A percentile compares a stretch with the other conserved stretches of the same genome.
Conservation (phyloP, 2,888 invertebrate genomes). For the Carcina quercana region DNA sequence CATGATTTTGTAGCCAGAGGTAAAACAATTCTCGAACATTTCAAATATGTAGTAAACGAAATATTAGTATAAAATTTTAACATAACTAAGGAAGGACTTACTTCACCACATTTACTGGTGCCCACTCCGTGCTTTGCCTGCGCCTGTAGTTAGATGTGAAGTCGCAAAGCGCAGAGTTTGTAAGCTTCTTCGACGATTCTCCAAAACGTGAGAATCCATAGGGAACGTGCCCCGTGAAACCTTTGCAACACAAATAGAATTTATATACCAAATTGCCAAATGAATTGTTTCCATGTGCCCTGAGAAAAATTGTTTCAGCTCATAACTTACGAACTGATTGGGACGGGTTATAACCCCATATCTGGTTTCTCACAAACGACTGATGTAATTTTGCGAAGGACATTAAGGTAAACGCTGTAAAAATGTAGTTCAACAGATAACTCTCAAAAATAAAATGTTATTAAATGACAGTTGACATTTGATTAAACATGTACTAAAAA, state of each 20-base stretch:
- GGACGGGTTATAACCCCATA: slow-evolving; percentile 62
- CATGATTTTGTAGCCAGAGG: too few relatives aligned
- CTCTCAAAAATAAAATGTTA: too few relatives aligned
- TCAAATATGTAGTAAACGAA: too few relatives aligned
- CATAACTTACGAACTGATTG: slow-evolving; percentile 51
- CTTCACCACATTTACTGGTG: slow-evolving; percentile 77
- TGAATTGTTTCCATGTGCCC: background rate
- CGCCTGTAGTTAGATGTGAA: slow-evolving; percentile 84
- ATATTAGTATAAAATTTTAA: slow-evolving; percentile 13
- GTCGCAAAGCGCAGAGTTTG: slow-evolving; percentile 82
- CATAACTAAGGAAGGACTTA: slow-evolving; percentile 41
- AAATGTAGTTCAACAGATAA: too few relatives aligned
- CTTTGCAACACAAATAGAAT: slow-evolving; percentile 39
- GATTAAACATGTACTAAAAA: too few relatives aligned
- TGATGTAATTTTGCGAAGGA: slow-evolving; percentile 54
- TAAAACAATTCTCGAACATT: too few relatives aligned
- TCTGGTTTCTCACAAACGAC: slow-evolving; percentile 60
- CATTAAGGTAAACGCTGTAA: too few relatives aligned
- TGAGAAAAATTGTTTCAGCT: background rate
- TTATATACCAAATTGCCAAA: background rate
- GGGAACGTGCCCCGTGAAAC: slow-evolving; percentile 79
- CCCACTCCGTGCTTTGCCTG: slow-evolving; percentile 83
- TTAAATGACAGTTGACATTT: too few relatives aligned
- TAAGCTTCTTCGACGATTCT: slow-evolving; percentile 77
- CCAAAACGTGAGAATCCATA: slow-evolving; percentile 79